phyloP scores from a whole-genome alignment of 2,888 invertebrate species.

The Aphrophora alni region DNA sequence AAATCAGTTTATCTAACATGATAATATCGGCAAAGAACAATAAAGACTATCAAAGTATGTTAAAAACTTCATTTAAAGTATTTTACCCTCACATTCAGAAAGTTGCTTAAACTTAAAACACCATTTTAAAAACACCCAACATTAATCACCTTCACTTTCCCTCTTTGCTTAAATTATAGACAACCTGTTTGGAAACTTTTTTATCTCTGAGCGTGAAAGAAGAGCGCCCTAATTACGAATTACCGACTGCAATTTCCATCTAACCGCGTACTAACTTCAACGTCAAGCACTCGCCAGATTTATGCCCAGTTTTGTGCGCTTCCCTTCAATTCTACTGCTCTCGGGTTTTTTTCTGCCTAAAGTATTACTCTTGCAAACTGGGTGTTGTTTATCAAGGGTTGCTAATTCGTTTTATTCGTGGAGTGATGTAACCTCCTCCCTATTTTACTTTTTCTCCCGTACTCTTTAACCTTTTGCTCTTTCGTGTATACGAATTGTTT shows the following conservation, averaged over 20 bases:
- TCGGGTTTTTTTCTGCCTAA: not conserved
- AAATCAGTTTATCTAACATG: no score
- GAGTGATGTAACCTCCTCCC: not conserved
- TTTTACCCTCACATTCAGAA: no score
- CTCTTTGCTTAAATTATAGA: slow-evolving; percentile 24
- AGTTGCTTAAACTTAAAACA: no score
- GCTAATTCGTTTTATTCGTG: slow-evolving; percentile 34
- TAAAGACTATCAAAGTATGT: no score
- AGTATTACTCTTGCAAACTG: slow-evolving; percentile 7
- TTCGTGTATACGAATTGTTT: not conserved
- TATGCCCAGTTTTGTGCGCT: slow-evolving; percentile 15
- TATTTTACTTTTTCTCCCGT: not conserved
- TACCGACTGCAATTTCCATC: slow-evolving; percentile 37
- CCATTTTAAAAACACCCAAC: not conserved
- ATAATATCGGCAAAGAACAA: no score
- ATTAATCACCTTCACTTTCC: not conserved
- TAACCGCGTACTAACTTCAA: slow-evolving; percentile 21
- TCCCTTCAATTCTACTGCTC: not conserved
- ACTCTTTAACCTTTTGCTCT: not conserved
- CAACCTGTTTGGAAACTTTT: slow-evolving; percentile 40
- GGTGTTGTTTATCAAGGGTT: slow-evolving; percentile 10
- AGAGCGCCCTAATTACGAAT: slow-evolving; percentile 41
- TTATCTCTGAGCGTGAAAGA: slow-evolving; percentile 32
- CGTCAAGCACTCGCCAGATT: slow-evolving; percentile 29
- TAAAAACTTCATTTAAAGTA: no score